phyloP scores from a whole-genome alignment of 2,797 vertebrate genomes.

The Microctenopoma steveboyesi region DNA sequence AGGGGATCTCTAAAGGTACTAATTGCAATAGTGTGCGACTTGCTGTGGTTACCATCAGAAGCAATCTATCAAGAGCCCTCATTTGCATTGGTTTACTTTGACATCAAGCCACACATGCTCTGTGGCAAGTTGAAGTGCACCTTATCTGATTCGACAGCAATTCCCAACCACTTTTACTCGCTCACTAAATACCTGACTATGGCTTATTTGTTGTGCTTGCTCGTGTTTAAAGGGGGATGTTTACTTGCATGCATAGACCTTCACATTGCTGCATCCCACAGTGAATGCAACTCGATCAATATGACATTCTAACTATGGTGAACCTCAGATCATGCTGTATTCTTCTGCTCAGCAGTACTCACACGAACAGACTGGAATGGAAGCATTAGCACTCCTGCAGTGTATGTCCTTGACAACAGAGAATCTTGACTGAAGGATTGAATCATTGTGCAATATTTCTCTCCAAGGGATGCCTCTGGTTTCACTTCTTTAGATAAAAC shows the following conservation, averaged over 20 bases:
- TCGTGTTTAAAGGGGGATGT: conserved; percentile 21
- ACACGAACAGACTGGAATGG: conserved; percentile 18
- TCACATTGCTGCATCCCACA: conserved; percentile 8
- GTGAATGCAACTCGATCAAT: conserved; percentile 44
- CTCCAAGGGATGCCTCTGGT: conserved; percentile 49
- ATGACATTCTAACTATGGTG: conserved; percentile 24
- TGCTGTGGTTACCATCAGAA: conserved; percentile 37
- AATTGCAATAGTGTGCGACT: conserved; percentile 43
- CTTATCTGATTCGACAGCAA: conserved; percentile 45
- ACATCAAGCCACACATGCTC: conserved; percentile 36
- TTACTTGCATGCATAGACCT: conserved; percentile 36
- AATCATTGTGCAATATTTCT: conserved; percentile 57
- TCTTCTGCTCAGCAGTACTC: conserved; percentile 3
- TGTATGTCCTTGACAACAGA: conserved; percentile 58
- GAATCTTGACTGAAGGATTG: conserved; percentile 50
- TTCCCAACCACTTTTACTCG: conserved; percentile 37
- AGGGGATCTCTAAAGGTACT: conserved; percentile 35
- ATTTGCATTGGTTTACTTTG: conserved; percentile 38
- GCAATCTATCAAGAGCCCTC: conserved; percentile 45
- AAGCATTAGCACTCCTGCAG: conserved; percentile 43
- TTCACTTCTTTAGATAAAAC: conserved; percentile 38
- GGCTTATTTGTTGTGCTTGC: conserved; percentile 43
- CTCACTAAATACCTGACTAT: conserved; percentile 33
- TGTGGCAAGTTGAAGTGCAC: conserved; percentile 25
- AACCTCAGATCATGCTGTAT: conserved; percentile 22